Evolutionary conservation across 2,797 vertebrate species (phyloP).

Genomic region (Corythornis leucogaster): DNA sequence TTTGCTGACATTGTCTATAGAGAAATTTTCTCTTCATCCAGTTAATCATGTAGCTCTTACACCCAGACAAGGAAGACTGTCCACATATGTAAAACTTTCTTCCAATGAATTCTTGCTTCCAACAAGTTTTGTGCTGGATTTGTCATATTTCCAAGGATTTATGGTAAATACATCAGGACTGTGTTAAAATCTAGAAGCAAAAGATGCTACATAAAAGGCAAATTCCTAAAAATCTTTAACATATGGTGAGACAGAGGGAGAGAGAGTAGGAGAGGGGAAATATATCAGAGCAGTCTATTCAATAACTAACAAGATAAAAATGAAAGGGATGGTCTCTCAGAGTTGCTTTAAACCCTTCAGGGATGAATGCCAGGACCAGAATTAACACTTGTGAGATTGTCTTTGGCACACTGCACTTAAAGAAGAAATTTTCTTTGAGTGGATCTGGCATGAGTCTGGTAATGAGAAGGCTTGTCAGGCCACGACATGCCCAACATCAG

Average conservation of each 20-base stretch:
- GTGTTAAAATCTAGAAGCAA: background rate
- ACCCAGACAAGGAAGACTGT: background rate
- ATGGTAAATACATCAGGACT: conserved; percentile 12
- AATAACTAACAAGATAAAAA: background rate
- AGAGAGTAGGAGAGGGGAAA: background rate
- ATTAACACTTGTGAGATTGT: background rate
- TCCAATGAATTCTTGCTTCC: background rate
- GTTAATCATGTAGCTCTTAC: background rate
- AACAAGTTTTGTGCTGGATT: conserved; percentile 10
- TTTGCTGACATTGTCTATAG: background rate
- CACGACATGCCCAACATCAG: background rate
- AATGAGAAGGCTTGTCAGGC: background rate
- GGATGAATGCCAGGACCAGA: background rate
- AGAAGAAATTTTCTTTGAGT: background rate
- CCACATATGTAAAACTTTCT: background rate
- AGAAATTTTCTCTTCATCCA: background rate
- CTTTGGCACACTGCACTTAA: background rate
- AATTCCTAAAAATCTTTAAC: conserved; percentile 19
- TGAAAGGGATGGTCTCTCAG: background rate
- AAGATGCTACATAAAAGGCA: background rate
- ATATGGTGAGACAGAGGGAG: background rate
- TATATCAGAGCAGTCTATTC: background rate
- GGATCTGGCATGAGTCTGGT: background rate
- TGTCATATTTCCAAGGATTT: background rate
- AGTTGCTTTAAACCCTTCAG: background rate